A percentile compares a stretch with the other conserved stretches of the same genome.
Conservation (phyloP, 2,797 vertebrate genomes). For the Chaetophractus vellerosus region DNA sequence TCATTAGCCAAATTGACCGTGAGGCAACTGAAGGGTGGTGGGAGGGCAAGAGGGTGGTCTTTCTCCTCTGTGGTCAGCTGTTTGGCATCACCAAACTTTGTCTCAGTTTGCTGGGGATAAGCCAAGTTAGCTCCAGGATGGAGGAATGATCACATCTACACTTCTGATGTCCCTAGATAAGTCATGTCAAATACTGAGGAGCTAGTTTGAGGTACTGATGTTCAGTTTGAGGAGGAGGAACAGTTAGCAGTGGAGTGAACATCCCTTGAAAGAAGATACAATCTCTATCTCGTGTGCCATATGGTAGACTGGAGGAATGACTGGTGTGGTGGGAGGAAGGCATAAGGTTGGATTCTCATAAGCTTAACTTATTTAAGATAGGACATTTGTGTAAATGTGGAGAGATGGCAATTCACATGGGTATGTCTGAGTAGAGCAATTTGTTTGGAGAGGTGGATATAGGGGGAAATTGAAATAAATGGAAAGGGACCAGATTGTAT, state of each 20-base stretch:
- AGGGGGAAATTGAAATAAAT: not conserved
- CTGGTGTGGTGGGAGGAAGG: not conserved
- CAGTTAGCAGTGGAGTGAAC: not conserved
- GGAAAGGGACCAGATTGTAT: not conserved
- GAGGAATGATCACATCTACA: not conserved
- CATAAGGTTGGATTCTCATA: not conserved
- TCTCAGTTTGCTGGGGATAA: not conserved
- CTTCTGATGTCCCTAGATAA: not conserved
- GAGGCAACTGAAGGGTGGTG: not conserved
- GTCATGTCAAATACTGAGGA: not conserved
- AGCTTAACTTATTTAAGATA: conserved; percentile 3
- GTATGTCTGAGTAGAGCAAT: not conserved
- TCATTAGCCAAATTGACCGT: not conserved
- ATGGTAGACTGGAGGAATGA: not conserved
- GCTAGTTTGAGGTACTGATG: not conserved
- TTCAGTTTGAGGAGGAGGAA: not conserved
- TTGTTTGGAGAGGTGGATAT: conserved; percentile 23
- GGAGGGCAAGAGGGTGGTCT: not conserved
- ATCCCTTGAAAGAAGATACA: not conserved
- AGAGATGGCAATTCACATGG: not conserved
- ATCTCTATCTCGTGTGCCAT: not conserved
- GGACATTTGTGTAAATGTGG: not conserved
- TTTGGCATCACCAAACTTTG: not conserved
- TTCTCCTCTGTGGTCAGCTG: not conserved
- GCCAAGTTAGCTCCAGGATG: not conserved